Percentiles rank a stretch among this genome's conserved stretches.
Conservation (phyloP, 1,140 invertebrate genomes). For the Neodiprion pinetum region DNA sequence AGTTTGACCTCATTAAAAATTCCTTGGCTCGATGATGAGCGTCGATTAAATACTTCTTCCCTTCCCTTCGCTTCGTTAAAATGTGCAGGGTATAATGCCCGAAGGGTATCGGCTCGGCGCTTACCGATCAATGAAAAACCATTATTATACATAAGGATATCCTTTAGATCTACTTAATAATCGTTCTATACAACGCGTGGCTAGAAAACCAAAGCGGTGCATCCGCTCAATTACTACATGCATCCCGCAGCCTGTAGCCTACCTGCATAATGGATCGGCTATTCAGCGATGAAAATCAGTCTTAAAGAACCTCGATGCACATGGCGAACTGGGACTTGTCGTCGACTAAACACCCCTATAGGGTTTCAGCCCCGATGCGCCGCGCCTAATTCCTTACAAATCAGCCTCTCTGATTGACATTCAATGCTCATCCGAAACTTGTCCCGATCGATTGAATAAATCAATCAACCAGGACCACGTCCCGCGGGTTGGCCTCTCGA, state of each 20-base stretch:
- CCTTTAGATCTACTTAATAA: slow-evolving; percentile 31
- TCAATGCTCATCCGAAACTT: slow-evolving; percentile 34
- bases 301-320: background rate
- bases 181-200: slow-evolving; percentile 19
- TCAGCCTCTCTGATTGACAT: slow-evolving; percentile 52
- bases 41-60: slow-evolving; percentile 25
- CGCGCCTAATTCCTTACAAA: slow-evolving; percentile 36
- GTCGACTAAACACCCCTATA: slow-evolving; percentile 18
- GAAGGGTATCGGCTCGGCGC: background rate
- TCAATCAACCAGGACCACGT: slow-evolving; percentile 4
- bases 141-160: slow-evolving; percentile 21
- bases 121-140: slow-evolving; percentile 4
- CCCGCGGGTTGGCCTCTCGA: background rate
- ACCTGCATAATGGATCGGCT: no score
- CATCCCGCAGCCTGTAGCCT: background rate
- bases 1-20: slow-evolving; percentile 25
- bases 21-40: background rate
- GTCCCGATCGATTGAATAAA: slow-evolving; percentile 29
- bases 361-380: slow-evolving; percentile 9
- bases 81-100: no score
- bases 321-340: background rate
- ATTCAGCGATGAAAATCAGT: background rate
- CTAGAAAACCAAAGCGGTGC: slow-evolving; percentile 25
- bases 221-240: slow-evolving; percentile 28
- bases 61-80: background rate